These are phyloP conservation scores for Hylomyscus alleni DNA, from an alignment of 2,797 vertebrate species.

Conservation along the genomic window DNA sequence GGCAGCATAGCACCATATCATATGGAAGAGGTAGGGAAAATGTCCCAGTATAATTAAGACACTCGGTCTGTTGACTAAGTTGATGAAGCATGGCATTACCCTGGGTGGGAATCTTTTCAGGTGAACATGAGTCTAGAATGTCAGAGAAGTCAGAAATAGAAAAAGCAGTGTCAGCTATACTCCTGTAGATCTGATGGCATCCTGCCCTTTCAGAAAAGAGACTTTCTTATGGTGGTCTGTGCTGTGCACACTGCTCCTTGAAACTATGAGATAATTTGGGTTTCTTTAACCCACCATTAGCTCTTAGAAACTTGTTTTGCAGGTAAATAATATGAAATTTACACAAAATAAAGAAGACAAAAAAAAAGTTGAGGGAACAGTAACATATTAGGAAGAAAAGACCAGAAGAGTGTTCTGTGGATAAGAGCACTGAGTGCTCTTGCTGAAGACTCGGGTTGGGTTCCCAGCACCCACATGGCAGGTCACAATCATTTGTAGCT, in stretches of 20 bases:
- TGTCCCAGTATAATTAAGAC: not conserved
- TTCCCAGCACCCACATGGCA: not conserved
- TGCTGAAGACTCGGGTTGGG: no score
- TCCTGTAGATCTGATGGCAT: not conserved
- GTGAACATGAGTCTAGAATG: not conserved
- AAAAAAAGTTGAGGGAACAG: not conserved
- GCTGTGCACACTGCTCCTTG: not conserved
- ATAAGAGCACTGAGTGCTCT: not conserved
- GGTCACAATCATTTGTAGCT: not conserved
- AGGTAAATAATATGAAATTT: not conserved
- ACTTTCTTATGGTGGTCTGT: not conserved
- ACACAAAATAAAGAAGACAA: not conserved
- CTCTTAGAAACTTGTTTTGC: not conserved
- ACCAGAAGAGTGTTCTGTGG: no score
- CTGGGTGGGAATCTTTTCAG: not conserved
- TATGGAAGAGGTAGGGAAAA: not conserved
- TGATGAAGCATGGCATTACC: not conserved
- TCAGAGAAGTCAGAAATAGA: not conserved
- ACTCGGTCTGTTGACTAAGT: not conserved
- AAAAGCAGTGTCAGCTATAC: not conserved
- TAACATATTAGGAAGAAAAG: not conserved
- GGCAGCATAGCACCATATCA: not conserved
- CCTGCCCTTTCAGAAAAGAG: not conserved
- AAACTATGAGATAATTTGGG: not conserved
- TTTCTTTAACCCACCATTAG: not conserved